A percentile compares a stretch with the other conserved stretches of the same genome.
Evolutionary conservation across 2,888 invertebrate genomes (phyloP).

Genomic region (Agrotis ipsilon): DNA sequence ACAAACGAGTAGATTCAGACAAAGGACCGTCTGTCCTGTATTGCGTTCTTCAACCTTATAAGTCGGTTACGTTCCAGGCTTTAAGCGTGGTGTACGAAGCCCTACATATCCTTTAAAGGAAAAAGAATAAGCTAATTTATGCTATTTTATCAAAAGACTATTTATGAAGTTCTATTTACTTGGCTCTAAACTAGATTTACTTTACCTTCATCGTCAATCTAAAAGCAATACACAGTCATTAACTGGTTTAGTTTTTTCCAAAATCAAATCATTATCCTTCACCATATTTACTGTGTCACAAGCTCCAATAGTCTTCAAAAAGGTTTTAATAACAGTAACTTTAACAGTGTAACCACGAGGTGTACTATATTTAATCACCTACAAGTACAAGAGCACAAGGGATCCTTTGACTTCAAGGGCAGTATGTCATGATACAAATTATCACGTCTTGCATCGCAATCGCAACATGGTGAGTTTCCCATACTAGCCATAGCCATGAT

Average conservation of each 20-base stretch:
- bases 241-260: background rate
- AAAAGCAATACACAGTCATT: background rate
- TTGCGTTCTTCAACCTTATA: conserved; percentile 53
- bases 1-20: background rate
- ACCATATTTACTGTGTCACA: background rate
- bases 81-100: conserved; percentile 42
- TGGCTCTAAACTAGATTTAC: background rate
- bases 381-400: conserved; percentile 52
- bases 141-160: background rate
- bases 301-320: too few relatives aligned
- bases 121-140: conserved; percentile 3
- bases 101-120: conserved; percentile 36
- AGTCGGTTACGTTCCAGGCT: conserved; percentile 40
- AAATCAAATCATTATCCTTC: background rate
- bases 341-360: conserved; percentile 22
- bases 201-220: background rate
- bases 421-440: conserved; percentile 60
- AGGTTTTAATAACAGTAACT: conserved; percentile 14
- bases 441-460: conserved; percentile 59
- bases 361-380: conserved; percentile 55
- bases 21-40: conserved; percentile 19
- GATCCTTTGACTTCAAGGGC: conserved; percentile 67
- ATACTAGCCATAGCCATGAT: conserved; percentile 52
- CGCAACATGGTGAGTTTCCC: conserved; percentile 59
- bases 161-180: background rate